Base-by-base conservation (phyloP, 1,140 invertebrate genomes). In the Dreissena rostriformis region DNA sequence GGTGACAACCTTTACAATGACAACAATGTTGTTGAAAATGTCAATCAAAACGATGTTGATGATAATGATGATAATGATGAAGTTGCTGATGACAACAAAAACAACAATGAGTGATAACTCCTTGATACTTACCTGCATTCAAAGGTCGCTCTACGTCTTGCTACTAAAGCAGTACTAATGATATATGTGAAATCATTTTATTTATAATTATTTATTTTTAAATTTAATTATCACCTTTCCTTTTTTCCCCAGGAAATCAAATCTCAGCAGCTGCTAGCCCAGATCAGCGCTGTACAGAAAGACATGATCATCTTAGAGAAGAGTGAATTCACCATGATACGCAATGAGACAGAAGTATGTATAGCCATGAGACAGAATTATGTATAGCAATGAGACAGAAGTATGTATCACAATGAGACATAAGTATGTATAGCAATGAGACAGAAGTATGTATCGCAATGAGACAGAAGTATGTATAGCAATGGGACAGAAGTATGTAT, bases 231-330 rank as follows among this genome's bases (percentile, higher is more conserved):
- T 82, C 22, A 29, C 8, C 11, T 51, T 80, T 52, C 12, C 68
- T 82, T 77, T 75, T 77, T 63, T 75, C 79, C 78, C 12, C 78
- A 93, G 92, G 93, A 94, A 85, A 92, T 94, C 22, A 88, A 90
- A 52, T 86, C 91, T 0, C 93, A 94, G 75, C 93, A 94, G 85
- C 76, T 93, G n/a, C 84, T 93, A 87, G 84, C 91, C 29, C 90
- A 93, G 52, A 91, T 93, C 29, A 86, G 76, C 8, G 88, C 92
- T 11, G 87, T 94, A 15, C 93, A 92, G 82, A 94, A 94, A 84
- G 93, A 94, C 80, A 93, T 94, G 93, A 89, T 93, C 11, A 92
- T 93, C 52, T 72, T 94, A 15, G 93, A 94, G 73, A 93, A 93
- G 82, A 94, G 92, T 88, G 93, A 94, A 87, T 93, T 94, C 77